A percentile compares a stretch with the other conserved stretches of the same genome.
Conservation (phyloP, 2,797 vertebrate genomes). For the Cyprinella venusta region DNA sequence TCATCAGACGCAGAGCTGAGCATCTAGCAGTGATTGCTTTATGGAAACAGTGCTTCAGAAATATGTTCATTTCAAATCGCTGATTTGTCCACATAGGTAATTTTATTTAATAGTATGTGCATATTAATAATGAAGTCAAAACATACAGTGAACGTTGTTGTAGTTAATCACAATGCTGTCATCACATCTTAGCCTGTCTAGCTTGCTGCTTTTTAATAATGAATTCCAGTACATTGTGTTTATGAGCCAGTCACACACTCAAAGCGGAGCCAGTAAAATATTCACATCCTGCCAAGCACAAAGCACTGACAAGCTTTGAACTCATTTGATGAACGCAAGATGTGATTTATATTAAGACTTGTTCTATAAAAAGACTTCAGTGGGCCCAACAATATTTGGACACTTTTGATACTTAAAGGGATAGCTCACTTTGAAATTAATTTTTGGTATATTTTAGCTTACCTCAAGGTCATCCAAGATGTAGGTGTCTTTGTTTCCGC, state of each 20-base stretch:
- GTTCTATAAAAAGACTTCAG: neutral
- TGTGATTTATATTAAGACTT: neutral
- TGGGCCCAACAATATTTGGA: neutral
- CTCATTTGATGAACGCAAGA: neutral
- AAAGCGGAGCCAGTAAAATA: slow-evolving; percentile 21
- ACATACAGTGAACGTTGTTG: neutral
- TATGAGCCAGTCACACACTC: neutral
- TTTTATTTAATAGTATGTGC: neutral
- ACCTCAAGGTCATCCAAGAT: no score
- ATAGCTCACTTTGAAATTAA: no score
- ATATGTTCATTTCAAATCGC: neutral
- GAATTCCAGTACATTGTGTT: slow-evolving; percentile 9
- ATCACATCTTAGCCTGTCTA: neutral
- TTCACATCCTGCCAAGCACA: slow-evolving; percentile 2
- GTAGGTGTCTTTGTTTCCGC: no score
- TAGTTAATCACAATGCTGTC: neutral
- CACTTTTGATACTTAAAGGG: neutral
- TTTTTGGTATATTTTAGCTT: no score
- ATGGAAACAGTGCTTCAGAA: neutral
- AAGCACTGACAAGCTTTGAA: neutral
- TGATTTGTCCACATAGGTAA: neutral
- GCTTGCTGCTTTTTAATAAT: slow-evolving; percentile 1
- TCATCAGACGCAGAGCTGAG: neutral
- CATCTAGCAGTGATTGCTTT: neutral
- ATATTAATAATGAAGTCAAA: neutral